Base-by-base conservation (phyloP, 2,797 vertebrate species). In the Poecilia wingei region DNA sequence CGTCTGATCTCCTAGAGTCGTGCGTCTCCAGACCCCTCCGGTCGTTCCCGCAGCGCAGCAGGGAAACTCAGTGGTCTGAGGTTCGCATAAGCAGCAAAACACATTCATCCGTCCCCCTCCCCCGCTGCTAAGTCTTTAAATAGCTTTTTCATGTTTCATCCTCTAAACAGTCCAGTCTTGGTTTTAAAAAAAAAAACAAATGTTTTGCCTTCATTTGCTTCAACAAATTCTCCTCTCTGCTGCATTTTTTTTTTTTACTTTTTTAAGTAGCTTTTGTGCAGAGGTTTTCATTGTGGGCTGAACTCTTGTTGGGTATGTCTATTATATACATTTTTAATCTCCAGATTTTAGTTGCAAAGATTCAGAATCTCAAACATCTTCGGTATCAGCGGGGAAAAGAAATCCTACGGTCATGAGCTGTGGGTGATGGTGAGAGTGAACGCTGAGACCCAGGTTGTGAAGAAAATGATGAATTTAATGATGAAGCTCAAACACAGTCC, bases 291-390 rank as follows among this genome's bases (percentile, higher is more conserved):
- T 39, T n/a, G 75, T 81, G 22, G 47, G 69, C 41, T 51, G 78
- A 81, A 86, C 74, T 72, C 76, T 14, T 68, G 55, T 46, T 61
- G 43, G 41, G 47, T 18, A 61, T 81, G 73, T 88, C 84, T 77
- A 66, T 85, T 80, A 74, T 79, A 80, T 83, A 82, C 49, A 75
- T 88, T 85, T 90, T 79, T 87, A 75, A 84, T 87, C 55, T 76
- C 41, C 31, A 25, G 25, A 70, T 76, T 53, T 22, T 79, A 18
- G 9, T 31, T 33, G 72, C 77, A 76, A 84, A 76, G 8, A 75
- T 20, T 77, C 69, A 41, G 28, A 77, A 73, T 79, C 78, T 76
- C 28, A n/a, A 33, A 49, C 41, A 83, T 81, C 69, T 28, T 69
- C 72, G 57, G 28, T 68, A 33, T 77, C 31, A 64, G 25, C 80